Evolutionary conservation across 2,888 invertebrate genomes (phyloP).

Genomic region (Drosophila suboccidentalis): DNA sequence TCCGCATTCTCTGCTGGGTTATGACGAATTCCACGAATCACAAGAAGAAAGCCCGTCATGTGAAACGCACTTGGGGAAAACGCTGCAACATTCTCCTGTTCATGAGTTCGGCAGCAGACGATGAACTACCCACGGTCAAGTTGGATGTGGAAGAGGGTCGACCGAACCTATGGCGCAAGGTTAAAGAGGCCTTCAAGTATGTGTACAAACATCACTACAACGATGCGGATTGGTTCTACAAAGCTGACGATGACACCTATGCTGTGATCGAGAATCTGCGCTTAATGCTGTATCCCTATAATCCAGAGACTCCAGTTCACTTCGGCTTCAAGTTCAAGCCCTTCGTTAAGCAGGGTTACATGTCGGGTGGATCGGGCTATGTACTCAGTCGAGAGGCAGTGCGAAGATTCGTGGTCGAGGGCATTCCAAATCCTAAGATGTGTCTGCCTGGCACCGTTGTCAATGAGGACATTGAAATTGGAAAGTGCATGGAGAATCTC

Average conservation of each 20-base stretch:
- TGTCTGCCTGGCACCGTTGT: constrained; percentile 85
- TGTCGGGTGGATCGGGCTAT: constrained; percentile 97
- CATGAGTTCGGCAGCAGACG: constrained; percentile 92
- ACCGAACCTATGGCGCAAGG: constrained; percentile 96
- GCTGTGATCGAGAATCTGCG: constrained; percentile 97
- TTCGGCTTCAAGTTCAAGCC: constrained; percentile 97
- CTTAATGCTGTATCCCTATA: constrained; percentile 92
- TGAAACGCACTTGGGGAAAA: constrained; percentile 97
- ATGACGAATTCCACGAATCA: constrained; percentile 97
- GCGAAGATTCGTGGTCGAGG: constrained; percentile 90
- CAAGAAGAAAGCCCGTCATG: constrained; percentile 93
- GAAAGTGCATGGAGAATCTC: constrained; percentile 91
- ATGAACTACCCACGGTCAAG: constrained; percentile 90
- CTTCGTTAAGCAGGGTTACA: constrained; percentile 89
- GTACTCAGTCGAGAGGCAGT: constrained; percentile 94
- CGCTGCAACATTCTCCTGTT: constrained; percentile 94
- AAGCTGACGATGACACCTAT: constrained; percentile 99
- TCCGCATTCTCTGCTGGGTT: constrained; percentile 96
- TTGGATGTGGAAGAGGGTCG: constrained; percentile 94
- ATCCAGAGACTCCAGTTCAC: constrained; percentile 91
- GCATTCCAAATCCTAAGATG: constrained; percentile 88
- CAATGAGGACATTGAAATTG: constrained; percentile 86
- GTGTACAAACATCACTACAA: constrained; percentile 92
- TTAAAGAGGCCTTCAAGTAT: constrained; percentile 95
- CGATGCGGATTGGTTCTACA: constrained; percentile 97